These are phyloP conservation scores for Gorsachius magnificus DNA, from an alignment of 2,797 vertebrate species.

Conservation along the genomic window DNA sequence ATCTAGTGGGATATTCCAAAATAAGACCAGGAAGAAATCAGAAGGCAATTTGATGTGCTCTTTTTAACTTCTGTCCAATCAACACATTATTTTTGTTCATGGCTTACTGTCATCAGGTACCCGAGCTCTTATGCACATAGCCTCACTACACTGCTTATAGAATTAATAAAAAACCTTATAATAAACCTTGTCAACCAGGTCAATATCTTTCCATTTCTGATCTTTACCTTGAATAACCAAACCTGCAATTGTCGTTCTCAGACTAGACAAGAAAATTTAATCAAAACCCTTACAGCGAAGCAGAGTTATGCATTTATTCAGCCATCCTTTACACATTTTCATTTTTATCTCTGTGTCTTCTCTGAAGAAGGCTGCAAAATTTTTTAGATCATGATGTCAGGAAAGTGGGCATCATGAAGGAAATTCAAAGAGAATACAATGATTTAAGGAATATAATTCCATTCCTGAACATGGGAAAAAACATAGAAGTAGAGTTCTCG, in stretches of 20 bases:
- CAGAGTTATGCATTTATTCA: not conserved
- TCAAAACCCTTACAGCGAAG: not conserved
- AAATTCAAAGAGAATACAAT: not conserved
- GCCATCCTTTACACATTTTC: not conserved
- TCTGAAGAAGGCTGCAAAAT: not conserved
- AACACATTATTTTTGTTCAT: not conserved
- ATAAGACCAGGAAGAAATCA: not conserved
- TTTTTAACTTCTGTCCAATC: not conserved
- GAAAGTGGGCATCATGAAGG: not conserved
- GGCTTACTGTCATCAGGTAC: not conserved
- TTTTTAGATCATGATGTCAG: not conserved
- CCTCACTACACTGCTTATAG: not conserved
- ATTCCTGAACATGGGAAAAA: not conserved
- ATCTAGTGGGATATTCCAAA: not conserved
- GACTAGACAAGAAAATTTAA: not conserved
- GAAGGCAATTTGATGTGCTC: not conserved
- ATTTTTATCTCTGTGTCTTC: not conserved
- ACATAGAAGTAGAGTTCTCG: not conserved
- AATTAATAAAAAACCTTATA: not conserved
- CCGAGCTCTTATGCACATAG: not conserved
- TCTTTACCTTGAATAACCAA: not conserved
- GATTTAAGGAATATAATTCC: not conserved
- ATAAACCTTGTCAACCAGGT: not conserved
- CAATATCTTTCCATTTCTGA: not conserved
- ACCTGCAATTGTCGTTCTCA: not conserved